Percentiles rank a stretch among this genome's conserved stretches.
These are phyloP conservation scores for Rhodeus uyekii DNA, from an alignment of 2,797 vertebrate genomes.

Conservation along the genomic window DNA sequence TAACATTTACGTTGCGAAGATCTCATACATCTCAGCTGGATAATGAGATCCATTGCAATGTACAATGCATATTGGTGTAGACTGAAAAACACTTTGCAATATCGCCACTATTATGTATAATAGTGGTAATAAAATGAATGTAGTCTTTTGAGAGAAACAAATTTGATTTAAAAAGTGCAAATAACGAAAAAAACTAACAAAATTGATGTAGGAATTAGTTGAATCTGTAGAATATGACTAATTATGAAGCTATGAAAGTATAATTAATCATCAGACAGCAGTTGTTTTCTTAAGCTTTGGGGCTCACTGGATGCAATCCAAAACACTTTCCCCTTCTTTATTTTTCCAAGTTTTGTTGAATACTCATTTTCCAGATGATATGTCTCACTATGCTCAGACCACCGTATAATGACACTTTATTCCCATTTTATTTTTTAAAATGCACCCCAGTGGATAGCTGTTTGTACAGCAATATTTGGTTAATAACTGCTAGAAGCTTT, in stretches of 20 bases:
- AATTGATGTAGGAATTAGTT: conserved; percentile 15
- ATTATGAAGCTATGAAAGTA: conserved; percentile 32
- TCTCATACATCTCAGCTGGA: not conserved
- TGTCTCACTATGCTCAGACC: conserved; percentile 14
- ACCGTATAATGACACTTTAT: conserved; percentile 33
- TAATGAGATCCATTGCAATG: not conserved
- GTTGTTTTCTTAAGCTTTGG: conserved; percentile 28
- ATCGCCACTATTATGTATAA: not conserved
- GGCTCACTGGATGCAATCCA: conserved; percentile 33
- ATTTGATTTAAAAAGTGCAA: conserved; percentile 2
- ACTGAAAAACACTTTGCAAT: not conserved
- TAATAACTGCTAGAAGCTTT: conserved; percentile 34
- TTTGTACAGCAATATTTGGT: conserved; percentile 37
- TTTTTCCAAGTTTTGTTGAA: conserved; percentile 14
- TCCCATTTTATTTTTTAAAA: conserved; percentile 24
- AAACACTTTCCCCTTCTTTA: conserved; percentile 6
- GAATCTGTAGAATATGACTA: conserved; percentile 21
- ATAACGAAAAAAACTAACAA: not conserved
- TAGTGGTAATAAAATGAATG: not conserved
- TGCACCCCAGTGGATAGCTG: conserved; percentile 14
- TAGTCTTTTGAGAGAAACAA: conserved; percentile 10
- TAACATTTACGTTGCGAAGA: not conserved
- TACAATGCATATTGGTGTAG: not conserved
- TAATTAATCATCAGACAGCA: conserved; percentile 38
- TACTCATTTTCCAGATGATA: conserved; percentile 25